Evolutionary conservation across 2,113 vertebrate species (phyloP), one percentile per base, ranked within the genome.

Genomic region (Neogobius melanostomus): DNA sequence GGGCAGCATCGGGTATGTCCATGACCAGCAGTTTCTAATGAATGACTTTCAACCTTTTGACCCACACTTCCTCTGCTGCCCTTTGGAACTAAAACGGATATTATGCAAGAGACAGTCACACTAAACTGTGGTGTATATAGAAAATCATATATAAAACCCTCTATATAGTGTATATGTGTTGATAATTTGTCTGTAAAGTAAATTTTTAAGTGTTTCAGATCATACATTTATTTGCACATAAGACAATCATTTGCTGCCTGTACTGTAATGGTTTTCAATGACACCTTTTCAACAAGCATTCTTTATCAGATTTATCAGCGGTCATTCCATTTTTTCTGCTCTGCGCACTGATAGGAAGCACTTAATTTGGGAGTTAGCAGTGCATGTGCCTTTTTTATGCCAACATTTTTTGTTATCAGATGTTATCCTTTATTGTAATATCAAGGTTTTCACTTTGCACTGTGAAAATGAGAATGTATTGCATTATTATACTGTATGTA

Each of bases 401-500:
- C 59, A n/a, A 42, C 59, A 61, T 1, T 42, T 45, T n/a, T 61
- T 44, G 8, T 61, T 15, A 43, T 42, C 9, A 36, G 42, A 45
- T 7, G 17, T 57, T 57, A 44, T 45, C 15, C n/a, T 2, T 60
- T 43, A 36, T 61, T 61, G 14, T 61, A 6, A 63, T 72, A 54
- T 61, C 51, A 54, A 69, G 66, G 54, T 82, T 83, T 76, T 79
- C 68, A 75, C 76, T 82, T 60, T 71, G 85, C 73, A 90, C 85
- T 91, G 90, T 90, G 89, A 90, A 88, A 83, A 82, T 70, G 51
- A 87, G 84, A 91, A 88, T 91, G 89, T 90, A 87, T 83, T 77
- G 57, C 83, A 74, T 83, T 80, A 71, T 85, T 85, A 84, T 82
- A 53, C 84, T 56, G 28, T 69, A 50, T 76, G 81, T 87, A 87